phyloP scores from a whole-genome alignment of 2,113 vertebrate genomes.

The Passer domesticus region DNA sequence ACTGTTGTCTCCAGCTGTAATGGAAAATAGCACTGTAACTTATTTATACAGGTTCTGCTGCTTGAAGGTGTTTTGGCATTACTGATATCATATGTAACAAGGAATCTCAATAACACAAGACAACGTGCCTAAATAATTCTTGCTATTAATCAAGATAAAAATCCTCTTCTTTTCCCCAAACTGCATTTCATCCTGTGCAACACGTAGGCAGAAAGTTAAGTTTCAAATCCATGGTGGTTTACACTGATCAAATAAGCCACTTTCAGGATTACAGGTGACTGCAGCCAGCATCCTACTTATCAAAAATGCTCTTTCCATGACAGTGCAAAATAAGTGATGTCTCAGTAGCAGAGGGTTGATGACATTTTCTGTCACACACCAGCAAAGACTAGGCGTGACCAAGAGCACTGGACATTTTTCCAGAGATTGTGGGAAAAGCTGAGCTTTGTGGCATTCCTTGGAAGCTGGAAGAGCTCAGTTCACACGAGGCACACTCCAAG shows the following conservation, averaged over 20 bases:
- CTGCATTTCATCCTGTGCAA: not conserved
- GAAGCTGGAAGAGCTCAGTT: not conserved
- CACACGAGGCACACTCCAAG: not conserved
- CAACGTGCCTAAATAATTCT: not conserved
- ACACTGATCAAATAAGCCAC: not conserved
- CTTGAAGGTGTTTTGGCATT: not conserved
- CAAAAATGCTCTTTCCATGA: not conserved
- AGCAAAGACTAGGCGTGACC: not conserved
- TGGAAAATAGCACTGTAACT: not conserved
- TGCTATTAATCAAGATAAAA: not conserved
- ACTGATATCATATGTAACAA: not conserved
- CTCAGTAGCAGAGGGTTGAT: not conserved
- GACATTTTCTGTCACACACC: not conserved
- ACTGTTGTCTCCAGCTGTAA: not conserved
- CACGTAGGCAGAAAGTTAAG: not conserved
- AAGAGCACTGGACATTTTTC: not conserved
- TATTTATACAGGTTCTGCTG: not conserved
- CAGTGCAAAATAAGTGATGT: not conserved
- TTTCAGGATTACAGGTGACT: not conserved
- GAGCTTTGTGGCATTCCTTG: not conserved
- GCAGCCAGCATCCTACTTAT: not conserved
- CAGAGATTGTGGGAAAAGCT: not conserved
- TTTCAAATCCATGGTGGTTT: not conserved
- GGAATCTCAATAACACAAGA: not conserved
- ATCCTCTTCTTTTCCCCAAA: not conserved